Base-by-base conservation (phyloP, 2,888 invertebrate genomes). In the Xestia xanthographa region DNA sequence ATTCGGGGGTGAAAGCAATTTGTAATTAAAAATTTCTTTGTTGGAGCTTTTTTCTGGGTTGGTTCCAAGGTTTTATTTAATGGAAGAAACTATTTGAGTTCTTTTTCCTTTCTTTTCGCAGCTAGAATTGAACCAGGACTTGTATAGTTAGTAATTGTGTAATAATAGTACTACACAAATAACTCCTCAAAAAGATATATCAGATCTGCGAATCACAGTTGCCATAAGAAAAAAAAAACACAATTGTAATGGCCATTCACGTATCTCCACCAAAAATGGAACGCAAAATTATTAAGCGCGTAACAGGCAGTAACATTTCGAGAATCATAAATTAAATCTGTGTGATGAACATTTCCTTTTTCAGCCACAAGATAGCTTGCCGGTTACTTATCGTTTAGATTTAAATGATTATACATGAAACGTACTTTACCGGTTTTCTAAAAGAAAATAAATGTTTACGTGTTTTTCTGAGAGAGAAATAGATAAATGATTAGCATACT, bases 301-400 rank as follows among this genome's bases (percentile, higher is more conserved):
- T 78, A 84, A 79, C 80, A 79, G 85, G 34, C 58, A 84, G 83
- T 87, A 83, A 84, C 86, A 78, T 88, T 88, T 87, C 58, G 62
- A 86, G 85, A 82, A 83, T 82, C 86, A 88, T 88, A 88, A 89
- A 90, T 90, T 84, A 79, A 81, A 78, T 79, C 75, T 77, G 75
- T 75, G 80, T 88, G 90, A 89, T 86, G 84, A 87, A 89, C 86
- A 76, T 86, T 77, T 80, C 70, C 71, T 69, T 82, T 87, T 86
- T 73, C 72, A 79, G 77, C 74, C 75, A 50, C 72, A 71, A 80
- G 67, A 90, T 87, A 85, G 72, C 79, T 86, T 86, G 74, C 75
- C 60, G 67, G 68, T 77, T 76, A 71, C 85, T 86, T 89, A 86
- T 82, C 80, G 66, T 77, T 68, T 22, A 69, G 60, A 75, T 78